Conservation (phyloP, 2,113 vertebrate species). For the Sphaerodactylus townsendi region DNA sequence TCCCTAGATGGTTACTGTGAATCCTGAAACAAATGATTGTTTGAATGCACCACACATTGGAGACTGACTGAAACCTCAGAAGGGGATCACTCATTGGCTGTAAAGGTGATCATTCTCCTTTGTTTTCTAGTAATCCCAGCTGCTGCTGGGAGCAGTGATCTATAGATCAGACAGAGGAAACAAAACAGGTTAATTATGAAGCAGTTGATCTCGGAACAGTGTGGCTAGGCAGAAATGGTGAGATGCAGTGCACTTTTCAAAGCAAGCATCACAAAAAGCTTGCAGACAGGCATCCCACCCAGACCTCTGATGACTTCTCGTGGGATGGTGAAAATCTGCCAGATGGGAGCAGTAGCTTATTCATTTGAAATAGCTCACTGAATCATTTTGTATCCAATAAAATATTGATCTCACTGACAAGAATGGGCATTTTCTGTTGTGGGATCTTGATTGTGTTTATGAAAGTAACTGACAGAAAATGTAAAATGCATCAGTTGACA, state of each 20-base stretch:
- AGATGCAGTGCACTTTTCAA: not conserved
- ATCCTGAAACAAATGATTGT: not conserved
- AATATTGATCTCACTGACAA: not conserved
- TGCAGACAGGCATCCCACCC: not conserved
- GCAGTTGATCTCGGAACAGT: not conserved
- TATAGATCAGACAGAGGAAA: not conserved
- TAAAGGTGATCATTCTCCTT: not conserved
- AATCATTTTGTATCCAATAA: not conserved
- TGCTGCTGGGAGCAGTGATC: not conserved
- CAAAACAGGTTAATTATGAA: not conserved
- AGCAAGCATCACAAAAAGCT: not conserved
- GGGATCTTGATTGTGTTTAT: not conserved
- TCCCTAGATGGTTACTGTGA: not conserved
- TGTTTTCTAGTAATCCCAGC: not conserved
- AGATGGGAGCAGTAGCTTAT: no score
- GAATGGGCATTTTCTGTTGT: not conserved
- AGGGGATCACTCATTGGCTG: not conserved
- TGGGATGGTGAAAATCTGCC: not conserved
- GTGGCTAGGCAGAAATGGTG: not conserved
- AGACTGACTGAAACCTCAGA: fast-evolving
- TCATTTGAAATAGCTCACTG: no score
- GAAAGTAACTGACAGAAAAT: not conserved
- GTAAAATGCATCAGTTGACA: not conserved
- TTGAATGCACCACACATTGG: not conserved
- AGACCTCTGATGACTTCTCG: not conserved